Evolutionary conservation across 2,888 invertebrate species (phyloP), one percentile per base, ranked within the genome.

Genomic region (Cistogaster globosa): DNA sequence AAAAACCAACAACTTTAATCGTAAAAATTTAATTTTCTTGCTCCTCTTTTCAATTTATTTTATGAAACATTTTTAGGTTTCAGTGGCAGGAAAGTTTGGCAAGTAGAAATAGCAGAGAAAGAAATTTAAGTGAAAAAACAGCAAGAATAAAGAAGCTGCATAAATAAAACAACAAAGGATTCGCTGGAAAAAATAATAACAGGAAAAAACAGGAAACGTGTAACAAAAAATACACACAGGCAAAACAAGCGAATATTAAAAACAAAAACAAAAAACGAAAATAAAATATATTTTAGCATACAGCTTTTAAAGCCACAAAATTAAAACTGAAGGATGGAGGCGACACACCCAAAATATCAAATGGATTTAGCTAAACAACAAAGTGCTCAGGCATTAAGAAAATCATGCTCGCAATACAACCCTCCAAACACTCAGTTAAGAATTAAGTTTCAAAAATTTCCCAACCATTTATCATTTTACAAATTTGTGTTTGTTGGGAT

Each of bases 1-100:
- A 53, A 74, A 85, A 78, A 69, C 71, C 82, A 82, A 79, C 82
- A 76, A 82, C 78, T 85, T 85, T 82, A 82, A 82, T 85, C 82
- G 79, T 82, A 77, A 79, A 85, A 82, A 75, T 82, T 69, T 65
- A 36, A 16, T 62, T 77, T 71, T 65, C 20, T 12, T 42, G 12
- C 12, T 42, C 12, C 12, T 18, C 65, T 74, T 82, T 82, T 75
- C 63, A 82, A 78, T 85, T 79, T 65, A 79, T 82, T 85, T 82
- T 72, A 77, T 82, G 68, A 68, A 85, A 80, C 63, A 81, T 62
- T 84, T 85, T 65, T 71, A 55, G 84, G 77, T 81, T 85, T 81
- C 63, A 60, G 68, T 81, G 81, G 84, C 81, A 69, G 51, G 26
- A 77, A 72, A 86, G 53, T 83, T 75, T 71, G 62, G 55, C 53